phyloP scores from a whole-genome alignment of 2,888 invertebrate species.

The Arctia plantaginis region DNA sequence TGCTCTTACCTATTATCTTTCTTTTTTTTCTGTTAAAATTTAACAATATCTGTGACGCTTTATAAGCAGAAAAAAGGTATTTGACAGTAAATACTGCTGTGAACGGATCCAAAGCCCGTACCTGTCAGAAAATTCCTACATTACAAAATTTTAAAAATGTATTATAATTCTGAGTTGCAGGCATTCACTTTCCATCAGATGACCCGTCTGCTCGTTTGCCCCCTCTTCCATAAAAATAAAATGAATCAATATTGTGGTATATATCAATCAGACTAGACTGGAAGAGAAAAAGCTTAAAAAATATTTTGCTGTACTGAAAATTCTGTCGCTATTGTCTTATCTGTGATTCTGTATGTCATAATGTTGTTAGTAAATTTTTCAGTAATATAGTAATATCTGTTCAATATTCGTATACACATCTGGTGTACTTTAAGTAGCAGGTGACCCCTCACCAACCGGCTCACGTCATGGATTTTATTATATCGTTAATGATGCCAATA shows the following conservation, averaged over 20 bases:
- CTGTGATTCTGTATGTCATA: neutral
- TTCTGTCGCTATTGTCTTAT: neutral
- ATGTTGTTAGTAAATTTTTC: neutral
- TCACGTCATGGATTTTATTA: neutral
- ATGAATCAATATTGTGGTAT: too few species aligned
- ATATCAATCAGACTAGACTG: too few species aligned
- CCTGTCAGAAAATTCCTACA: too few species aligned
- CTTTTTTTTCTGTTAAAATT: too few species aligned
- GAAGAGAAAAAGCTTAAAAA: neutral
- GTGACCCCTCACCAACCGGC: constrained; percentile 5
- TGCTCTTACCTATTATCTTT: too few species aligned
- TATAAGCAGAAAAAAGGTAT: neutral
- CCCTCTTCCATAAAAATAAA: too few species aligned
- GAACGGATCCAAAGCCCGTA: too few species aligned
- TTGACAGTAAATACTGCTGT: too few species aligned
- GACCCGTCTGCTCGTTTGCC: too few species aligned
- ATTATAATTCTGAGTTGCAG: too few species aligned
- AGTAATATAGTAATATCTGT: neutral
- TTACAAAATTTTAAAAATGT: too few species aligned
- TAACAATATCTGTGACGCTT: neutral
- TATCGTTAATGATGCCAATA: constrained; percentile 13
- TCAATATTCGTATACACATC: neutral
- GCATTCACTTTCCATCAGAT: too few species aligned
- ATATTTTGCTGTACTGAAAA: neutral
- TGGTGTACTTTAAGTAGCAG: neutral